Conservation (phyloP, 2,888 invertebrate genomes). For the Meiosimyza platycephala region DNA sequence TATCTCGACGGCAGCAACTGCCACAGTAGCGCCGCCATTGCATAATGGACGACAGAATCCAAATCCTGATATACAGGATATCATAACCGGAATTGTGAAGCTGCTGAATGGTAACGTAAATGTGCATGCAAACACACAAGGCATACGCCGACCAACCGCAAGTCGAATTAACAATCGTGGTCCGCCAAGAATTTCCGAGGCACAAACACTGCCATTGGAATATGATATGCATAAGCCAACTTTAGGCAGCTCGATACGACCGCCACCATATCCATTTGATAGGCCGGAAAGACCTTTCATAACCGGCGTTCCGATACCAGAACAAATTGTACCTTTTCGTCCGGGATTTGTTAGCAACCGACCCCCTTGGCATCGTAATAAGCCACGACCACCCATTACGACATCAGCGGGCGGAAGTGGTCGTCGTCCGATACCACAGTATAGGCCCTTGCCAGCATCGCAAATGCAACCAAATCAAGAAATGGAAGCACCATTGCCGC, state of each 20-base stretch:
- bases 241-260: constrained; percentile 60
- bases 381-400: constrained; percentile 69
- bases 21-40: constrained; percentile 50
- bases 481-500: constrained; percentile 51
- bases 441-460: constrained; percentile 73
- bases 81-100: constrained; percentile 90
- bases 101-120: constrained; percentile 89
- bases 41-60: constrained; percentile 70
- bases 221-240: constrained; percentile 63
- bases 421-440: constrained; percentile 72
- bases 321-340: constrained; percentile 78
- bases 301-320: constrained; percentile 79
- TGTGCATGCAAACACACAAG: constrained; percentile 80
- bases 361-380: constrained; percentile 76
- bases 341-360: constrained; percentile 72
- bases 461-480: constrained; percentile 57
- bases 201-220: constrained; percentile 75
- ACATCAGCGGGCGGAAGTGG: constrained; percentile 62
- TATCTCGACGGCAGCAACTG: constrained; percentile 60
- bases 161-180: constrained; percentile 90
- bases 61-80: constrained; percentile 87
- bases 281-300: constrained; percentile 73
- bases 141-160: constrained; percentile 75
- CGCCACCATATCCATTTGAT: constrained; percentile 78
- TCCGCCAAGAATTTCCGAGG: constrained; percentile 85